Conservation (phyloP, 2,113 vertebrate genomes). For the Lepidothrix coronata region DNA sequence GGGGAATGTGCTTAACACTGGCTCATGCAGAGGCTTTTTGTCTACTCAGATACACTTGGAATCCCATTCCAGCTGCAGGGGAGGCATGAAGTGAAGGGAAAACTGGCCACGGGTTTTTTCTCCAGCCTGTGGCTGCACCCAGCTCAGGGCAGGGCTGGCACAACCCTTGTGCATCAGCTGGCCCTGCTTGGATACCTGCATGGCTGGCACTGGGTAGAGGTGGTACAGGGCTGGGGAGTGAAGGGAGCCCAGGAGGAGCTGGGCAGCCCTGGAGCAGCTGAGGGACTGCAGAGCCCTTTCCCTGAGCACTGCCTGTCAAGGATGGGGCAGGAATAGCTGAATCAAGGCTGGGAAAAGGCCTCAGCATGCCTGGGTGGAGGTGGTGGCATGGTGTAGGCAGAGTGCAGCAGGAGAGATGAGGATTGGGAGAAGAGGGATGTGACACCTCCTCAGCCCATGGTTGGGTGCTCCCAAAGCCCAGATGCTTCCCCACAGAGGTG, state of each 20-base stretch:
- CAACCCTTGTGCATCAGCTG: background rate
- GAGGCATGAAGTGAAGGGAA: background rate
- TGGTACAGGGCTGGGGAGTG: background rate
- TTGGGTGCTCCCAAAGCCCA: background rate
- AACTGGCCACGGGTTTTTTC: slow-evolving; percentile 55
- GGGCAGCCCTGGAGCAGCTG: background rate
- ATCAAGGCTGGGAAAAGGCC: background rate
- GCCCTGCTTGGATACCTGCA: background rate
- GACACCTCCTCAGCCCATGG: background rate
- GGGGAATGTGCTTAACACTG: rapidly evolving
- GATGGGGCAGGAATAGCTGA: background rate
- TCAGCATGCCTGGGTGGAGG: background rate
- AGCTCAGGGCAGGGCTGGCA: background rate
- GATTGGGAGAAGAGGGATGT: background rate
- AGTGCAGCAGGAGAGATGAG: background rate
- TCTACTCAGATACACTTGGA: background rate
- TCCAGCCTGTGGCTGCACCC: slow-evolving; percentile 66
- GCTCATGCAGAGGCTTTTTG: rapidly evolving
- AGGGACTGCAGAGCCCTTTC: background rate
- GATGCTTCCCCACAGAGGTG: background rate
- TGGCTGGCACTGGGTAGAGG: background rate
- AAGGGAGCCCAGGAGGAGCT: background rate
- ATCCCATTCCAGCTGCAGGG: background rate
- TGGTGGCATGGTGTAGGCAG: background rate
- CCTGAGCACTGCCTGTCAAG: background rate